Evolutionary conservation across 2,888 invertebrate genomes (phyloP).

Genomic region (Lutraria lutraria): DNA sequence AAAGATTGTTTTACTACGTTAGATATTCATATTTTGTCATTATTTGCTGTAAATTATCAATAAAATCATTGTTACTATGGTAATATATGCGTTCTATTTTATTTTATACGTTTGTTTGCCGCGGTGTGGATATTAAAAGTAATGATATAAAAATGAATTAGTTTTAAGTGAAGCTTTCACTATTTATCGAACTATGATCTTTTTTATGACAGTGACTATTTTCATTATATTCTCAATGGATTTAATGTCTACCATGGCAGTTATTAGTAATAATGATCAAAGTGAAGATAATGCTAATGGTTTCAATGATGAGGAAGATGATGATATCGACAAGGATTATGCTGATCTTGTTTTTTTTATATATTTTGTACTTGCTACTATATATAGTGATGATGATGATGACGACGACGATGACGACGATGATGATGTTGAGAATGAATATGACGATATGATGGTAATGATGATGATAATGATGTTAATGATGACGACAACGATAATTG

Average conservation of each 20-base stretch:
- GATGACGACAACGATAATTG: background rate
- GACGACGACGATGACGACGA: background rate
- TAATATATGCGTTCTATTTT: constrained; percentile 17
- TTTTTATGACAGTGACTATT: background rate
- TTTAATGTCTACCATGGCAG: background rate
- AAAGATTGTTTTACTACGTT: constrained; percentile 35
- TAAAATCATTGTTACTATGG: constrained; percentile 62
- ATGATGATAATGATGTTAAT: constrained; percentile 16
- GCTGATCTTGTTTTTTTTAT: too few species aligned
- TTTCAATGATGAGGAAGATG: background rate
- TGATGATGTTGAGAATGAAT: background rate
- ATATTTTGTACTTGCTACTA: too few species aligned
- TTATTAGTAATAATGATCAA: background rate
- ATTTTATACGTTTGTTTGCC: constrained; percentile 10
- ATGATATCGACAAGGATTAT: background rate
- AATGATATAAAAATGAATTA: background rate
- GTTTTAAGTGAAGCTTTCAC: background rate
- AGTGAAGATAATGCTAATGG: background rate
- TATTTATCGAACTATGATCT: background rate
- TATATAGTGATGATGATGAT: background rate
- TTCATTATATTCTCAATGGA: background rate
- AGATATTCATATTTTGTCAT: constrained; percentile 58
- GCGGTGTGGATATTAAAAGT: background rate
- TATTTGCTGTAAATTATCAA: constrained; percentile 59
- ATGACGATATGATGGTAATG: background rate